Percentiles rank a stretch among this genome's conserved stretches.
phyloP scores from a whole-genome alignment of 2,113 vertebrate species.

The Misgurnus mizolepis region DNA sequence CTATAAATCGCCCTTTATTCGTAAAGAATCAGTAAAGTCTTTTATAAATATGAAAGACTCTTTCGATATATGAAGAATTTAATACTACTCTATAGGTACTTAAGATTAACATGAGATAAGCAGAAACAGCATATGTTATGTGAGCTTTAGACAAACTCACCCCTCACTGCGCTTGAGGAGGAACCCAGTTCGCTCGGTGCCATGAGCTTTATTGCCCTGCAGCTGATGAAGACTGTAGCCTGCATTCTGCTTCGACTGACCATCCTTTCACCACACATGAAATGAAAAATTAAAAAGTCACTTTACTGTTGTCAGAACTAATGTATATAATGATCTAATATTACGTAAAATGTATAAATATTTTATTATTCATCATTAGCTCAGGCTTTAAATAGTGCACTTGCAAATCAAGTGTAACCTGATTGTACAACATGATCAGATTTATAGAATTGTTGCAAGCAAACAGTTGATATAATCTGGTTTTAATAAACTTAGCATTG shows the following conservation, averaged over 20 bases:
- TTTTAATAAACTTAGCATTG: not conserved
- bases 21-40: too few species aligned
- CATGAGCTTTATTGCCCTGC: constrained; percentile 96
- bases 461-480: not conserved
- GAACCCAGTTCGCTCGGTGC: constrained; percentile 85
- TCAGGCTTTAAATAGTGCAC: too few species aligned
- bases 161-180: constrained; percentile 95
- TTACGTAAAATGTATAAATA: not conserved
- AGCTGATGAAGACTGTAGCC: constrained; percentile 96
- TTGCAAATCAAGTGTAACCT: too few species aligned
- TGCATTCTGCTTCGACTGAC: constrained; percentile 84
- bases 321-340: not conserved
- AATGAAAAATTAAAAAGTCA: not conserved
- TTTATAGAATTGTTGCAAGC: not conserved
- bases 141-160: constrained; percentile 65
- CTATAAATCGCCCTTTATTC: too few species aligned
- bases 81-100: too few species aligned
- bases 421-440: not conserved
- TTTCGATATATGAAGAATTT: too few species aligned
- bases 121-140: too few species aligned
- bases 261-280: constrained; percentile 73
- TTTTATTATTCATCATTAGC: not conserved
- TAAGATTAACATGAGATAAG: too few species aligned
- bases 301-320: not conserved
- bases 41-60: too few species aligned